These are phyloP conservation scores for Isoperla grammatica DNA, from an alignment of 2,888 invertebrate species.

Conservation along the genomic window DNA sequence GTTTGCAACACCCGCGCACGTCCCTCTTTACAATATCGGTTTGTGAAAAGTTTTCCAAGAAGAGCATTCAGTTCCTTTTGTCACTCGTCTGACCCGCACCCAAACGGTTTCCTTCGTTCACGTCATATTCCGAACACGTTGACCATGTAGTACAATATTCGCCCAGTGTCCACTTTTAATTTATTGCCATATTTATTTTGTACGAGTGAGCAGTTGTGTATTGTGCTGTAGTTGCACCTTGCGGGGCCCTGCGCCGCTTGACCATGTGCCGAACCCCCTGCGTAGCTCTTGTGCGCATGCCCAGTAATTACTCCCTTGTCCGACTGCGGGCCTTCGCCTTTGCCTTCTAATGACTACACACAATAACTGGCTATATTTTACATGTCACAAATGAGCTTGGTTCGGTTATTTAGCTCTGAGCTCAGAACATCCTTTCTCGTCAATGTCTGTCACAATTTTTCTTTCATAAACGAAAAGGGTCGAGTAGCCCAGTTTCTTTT, in stretches of 20 bases:
- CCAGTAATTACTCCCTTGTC: slow-evolving; percentile 20
- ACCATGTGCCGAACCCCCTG: background rate
- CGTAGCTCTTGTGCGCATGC: background rate
- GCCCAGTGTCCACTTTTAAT: slow-evolving; percentile 13
- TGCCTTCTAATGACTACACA: slow-evolving; percentile 17
- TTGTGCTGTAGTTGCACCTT: slow-evolving; percentile 12
- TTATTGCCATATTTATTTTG: slow-evolving; percentile 18
- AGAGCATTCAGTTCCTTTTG: no score
- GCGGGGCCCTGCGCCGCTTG: background rate
- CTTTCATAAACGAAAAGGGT: background rate
- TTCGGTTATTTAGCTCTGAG: slow-evolving; percentile 8
- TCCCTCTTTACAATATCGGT: no score
- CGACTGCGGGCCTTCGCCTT: slow-evolving; percentile 2
- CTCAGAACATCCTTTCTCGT: background rate
- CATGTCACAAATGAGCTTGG: slow-evolving; percentile 15
- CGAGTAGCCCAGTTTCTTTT: background rate
- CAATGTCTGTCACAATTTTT: slow-evolving; percentile 4
- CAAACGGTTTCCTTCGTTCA: background rate
- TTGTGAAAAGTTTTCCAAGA: no score
- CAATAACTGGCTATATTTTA: slow-evolving; percentile 23
- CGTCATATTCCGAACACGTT: slow-evolving; percentile 24
- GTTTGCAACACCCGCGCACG: no score
- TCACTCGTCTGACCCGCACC: no score
- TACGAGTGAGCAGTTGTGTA: background rate
- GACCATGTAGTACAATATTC: slow-evolving; percentile 1